Base-by-base conservation (phyloP, 2,797 vertebrate species). In the Alca torda region DNA sequence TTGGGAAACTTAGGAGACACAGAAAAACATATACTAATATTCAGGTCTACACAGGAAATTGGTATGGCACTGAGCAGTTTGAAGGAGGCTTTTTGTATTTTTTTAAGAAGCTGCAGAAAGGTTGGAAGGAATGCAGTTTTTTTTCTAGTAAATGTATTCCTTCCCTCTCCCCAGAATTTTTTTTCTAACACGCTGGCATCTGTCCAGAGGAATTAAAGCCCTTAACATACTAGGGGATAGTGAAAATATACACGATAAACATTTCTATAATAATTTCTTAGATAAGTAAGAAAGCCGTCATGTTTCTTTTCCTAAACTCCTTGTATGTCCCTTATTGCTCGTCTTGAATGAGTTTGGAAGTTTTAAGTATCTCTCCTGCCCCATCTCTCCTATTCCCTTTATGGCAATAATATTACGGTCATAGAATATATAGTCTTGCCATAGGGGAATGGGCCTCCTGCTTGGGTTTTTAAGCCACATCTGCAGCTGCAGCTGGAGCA, bases 1-100 rank as follows among this genome's bases (percentile, higher is more conserved):
- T 93, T 95, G 96, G 96, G 96, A 96, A 97, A 96, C 95, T 96
- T 96, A n/a, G 97, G 96, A 98, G 97, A 96, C 93, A 81, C 83
- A 96, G 97, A 96, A 97, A 97, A 97, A 96, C 91, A 97, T 87
- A 96, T 87, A 85, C 75, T 93, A 97, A 96, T 61, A 86, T 96
- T 93, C 90, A 95, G 96, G 95, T 97, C 95, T 97, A 67, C 94
- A 89, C 95, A 96, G 97, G 97, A 97, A 98, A 98, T 97, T 97
- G 96, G 96, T 92, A 93, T 67, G 96, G 93, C 95, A 97, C 96
- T 95, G 96, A 95, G 97, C 89, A 87, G 91, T 97, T 96, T 95
- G 92, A 97, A 97, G 95, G 93, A 96, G 92, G 89, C 78, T 96
- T 98, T 98, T 94, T 95, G 92, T 97, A 89, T 97, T 97, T 95